These are phyloP conservation scores for Brachionichthys hirsutus DNA, from an alignment of 2,113 vertebrate genomes.

Conservation along the genomic window DNA sequence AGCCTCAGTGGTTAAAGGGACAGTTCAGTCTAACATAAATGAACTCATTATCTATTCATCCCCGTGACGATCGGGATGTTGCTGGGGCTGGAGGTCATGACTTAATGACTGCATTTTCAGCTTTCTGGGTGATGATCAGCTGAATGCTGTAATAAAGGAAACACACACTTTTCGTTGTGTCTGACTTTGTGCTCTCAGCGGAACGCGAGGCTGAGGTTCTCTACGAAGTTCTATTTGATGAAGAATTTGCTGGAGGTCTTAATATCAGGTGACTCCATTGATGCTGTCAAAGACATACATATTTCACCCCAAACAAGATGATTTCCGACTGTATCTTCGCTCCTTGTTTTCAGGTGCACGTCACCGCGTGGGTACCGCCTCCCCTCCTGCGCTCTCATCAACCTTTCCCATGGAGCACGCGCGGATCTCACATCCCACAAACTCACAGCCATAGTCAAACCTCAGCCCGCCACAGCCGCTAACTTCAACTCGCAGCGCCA, in stretches of 20 bases:
- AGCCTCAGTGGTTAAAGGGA: neutral
- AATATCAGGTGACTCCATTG: constrained; percentile 84
- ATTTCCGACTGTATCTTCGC: neutral
- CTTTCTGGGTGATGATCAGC: neutral
- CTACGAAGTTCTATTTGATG: constrained; percentile 97
- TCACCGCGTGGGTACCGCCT: constrained; percentile 88
- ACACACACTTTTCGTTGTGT: neutral
- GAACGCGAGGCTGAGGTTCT: constrained; percentile 92
- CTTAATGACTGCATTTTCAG: too few species aligned
- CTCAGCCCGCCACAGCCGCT: constrained; percentile 79
- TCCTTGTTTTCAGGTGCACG: constrained; percentile 76
- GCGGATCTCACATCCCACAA: constrained; percentile 86
- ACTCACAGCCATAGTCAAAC: constrained; percentile 91
- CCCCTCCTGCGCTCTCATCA: constrained; percentile 94
- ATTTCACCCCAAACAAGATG: neutral
- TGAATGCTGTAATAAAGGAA: neutral
- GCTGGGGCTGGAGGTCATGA: too few species aligned
- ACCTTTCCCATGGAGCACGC: constrained; percentile 88
- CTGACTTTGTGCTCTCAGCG: constrained; percentile 71
- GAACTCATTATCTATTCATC: too few species aligned
- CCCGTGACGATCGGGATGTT: too few species aligned
- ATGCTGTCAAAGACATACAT: too few species aligned
- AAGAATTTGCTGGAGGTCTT: constrained; percentile 94
- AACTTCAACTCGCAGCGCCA: constrained; percentile 69
- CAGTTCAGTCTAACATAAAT: neutral